Evolutionary conservation across 1,140 invertebrate genomes (phyloP).

Genomic region (Aphidius gifuensis): DNA sequence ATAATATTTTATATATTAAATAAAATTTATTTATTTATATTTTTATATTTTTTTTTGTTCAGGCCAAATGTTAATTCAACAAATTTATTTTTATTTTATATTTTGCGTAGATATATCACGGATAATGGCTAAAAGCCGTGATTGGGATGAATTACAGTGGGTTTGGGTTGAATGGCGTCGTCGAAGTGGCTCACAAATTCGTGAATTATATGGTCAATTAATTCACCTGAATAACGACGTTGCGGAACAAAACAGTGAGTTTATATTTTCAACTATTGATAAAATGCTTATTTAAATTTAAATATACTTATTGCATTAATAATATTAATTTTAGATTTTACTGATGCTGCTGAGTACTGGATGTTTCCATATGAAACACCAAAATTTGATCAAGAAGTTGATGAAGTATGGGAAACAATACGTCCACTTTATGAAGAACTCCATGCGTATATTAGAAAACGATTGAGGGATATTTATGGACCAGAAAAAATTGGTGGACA

Average conservation of each 20-base stretch:
- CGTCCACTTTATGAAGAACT: constrained; percentile 83
- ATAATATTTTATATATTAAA: too few species aligned
- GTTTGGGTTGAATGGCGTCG: constrained; percentile 86
- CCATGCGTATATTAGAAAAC: constrained; percentile 84
- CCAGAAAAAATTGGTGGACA: constrained; percentile 74
- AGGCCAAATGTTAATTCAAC: constrained; percentile 71
- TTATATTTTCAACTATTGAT: neutral
- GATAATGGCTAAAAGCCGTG: constrained; percentile 67
- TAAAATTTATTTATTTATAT: too few species aligned
- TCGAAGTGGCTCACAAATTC: constrained; percentile 73
- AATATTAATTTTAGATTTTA: constrained; percentile 63
- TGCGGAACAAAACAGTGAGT: constrained; percentile 80
- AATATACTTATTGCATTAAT: neutral
- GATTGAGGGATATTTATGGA: constrained; percentile 77
- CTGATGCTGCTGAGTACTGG: constrained; percentile 79
- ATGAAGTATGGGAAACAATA: constrained; percentile 78
- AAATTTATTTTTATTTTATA: constrained; percentile 36
- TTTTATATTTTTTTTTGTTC: too few species aligned
- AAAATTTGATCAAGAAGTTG: constrained; percentile 71
- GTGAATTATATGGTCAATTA: constrained; percentile 78
- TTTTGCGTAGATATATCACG: constrained; percentile 48
- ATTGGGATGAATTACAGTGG: constrained; percentile 82
- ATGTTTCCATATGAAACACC: constrained; percentile 76
- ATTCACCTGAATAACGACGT: constrained; percentile 84
- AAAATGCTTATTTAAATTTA: constrained; percentile 5